Evolutionary conservation across 2,797 vertebrate species (phyloP).

Genomic region (Acridotheres tristis): DNA sequence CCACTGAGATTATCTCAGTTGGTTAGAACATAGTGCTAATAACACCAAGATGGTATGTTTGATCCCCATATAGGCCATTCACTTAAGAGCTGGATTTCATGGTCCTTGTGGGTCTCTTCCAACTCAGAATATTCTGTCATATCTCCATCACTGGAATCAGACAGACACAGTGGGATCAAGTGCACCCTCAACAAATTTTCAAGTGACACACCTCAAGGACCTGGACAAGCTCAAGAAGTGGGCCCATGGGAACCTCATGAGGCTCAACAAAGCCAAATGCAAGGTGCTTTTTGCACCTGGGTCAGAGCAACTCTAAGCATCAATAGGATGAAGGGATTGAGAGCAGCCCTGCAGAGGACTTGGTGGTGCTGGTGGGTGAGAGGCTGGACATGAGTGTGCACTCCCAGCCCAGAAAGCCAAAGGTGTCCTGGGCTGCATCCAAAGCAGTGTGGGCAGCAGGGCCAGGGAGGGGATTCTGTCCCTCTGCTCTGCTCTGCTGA

Average conservation of each 20-base stretch:
- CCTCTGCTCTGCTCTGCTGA: background rate
- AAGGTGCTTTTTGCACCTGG: background rate
- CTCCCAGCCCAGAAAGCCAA: background rate
- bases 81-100: background rate
- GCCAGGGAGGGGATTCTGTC: background rate
- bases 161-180: no score
- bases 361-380: background rate
- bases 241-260: background rate
- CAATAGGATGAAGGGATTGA: background rate
- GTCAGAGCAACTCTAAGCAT: background rate
- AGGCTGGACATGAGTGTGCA: accelerated
- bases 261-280: background rate
- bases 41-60: background rate
- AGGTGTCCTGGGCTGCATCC: background rate
- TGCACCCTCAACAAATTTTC: background rate
- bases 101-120: background rate
- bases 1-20: background rate
- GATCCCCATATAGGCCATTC: background rate
- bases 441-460: background rate
- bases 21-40: background rate
- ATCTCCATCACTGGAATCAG: background rate
- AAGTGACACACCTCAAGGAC: background rate
- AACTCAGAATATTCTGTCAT: background rate
- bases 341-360: background rate
- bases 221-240: background rate